A percentile compares a stretch with the other conserved stretches of the same genome.
These are phyloP conservation scores for Neoascia interrupta DNA, from an alignment of 2,888 invertebrate genomes.

Conservation along the genomic window DNA sequence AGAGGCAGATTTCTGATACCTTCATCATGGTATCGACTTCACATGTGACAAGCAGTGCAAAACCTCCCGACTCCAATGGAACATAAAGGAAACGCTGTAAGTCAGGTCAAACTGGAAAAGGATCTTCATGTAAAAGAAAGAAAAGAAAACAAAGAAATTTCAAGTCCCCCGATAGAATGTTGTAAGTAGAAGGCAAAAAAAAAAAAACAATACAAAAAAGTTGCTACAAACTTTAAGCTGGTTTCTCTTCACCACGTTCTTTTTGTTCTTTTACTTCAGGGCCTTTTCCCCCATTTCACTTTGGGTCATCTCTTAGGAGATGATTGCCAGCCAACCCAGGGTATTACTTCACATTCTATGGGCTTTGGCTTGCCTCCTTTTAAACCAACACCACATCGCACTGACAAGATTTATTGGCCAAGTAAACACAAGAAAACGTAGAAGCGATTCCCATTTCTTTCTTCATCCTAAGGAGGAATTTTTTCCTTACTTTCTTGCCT, in stretches of 20 bases:
- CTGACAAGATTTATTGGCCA: constrained; percentile 64
- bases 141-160: background rate
- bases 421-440: constrained; percentile 45
- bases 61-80: background rate
- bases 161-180: constrained; percentile 7
- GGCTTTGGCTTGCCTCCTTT: constrained; percentile 25
- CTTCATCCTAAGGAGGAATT: no score
- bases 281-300: constrained; percentile 58
- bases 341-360: constrained; percentile 57
- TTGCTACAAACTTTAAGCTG: constrained; percentile 15
- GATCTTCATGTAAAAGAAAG: background rate
- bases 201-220: constrained; percentile 1
- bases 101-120: constrained; percentile 35
- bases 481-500: background rate
- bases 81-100: constrained; percentile 12
- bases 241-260: background rate
- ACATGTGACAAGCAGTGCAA: constrained; percentile 38
- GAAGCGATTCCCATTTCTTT: constrained; percentile 56
- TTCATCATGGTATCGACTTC: constrained; percentile 6
- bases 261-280: constrained; percentile 10
- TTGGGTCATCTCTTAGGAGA: constrained; percentile 59
- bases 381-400: constrained; percentile 34
- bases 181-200: constrained; percentile 12
- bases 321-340: constrained; percentile 54
- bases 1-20: background rate